Evolutionary conservation across 2,888 invertebrate species (phyloP).

Genomic region (Sthenelais limicola): DNA sequence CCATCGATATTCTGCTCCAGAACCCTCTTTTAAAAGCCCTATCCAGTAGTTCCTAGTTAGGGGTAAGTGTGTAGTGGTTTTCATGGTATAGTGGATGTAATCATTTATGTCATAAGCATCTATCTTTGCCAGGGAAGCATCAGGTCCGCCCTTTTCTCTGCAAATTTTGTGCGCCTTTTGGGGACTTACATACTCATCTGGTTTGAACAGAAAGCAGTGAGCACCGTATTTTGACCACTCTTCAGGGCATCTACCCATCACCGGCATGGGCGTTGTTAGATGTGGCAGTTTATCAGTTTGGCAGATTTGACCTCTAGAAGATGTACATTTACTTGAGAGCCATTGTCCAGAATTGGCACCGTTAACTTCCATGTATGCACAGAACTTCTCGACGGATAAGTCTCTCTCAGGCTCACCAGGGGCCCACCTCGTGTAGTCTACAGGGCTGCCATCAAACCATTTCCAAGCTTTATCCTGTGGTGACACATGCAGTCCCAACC

Average conservation of each 20-base stretch:
- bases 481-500: conserved; percentile 37
- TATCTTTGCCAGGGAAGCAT: neutral
- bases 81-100: neutral
- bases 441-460: conserved; percentile 42
- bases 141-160: neutral
- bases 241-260: conserved; percentile 42
- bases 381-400: neutral
- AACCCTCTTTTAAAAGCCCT: neutral
- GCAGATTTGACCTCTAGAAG: neutral
- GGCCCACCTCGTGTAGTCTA: conserved; percentile 43
- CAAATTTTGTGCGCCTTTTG: conserved; percentile 40
- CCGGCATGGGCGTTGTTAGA: neutral
- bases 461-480: neutral
- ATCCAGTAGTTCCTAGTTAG: conserved; percentile 12
- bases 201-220: conserved; percentile 44
- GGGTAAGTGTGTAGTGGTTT: neutral
- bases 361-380: neutral
- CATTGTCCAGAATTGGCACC: neutral
- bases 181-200: conserved; percentile 36
- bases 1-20: neutral
- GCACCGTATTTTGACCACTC: conserved; percentile 42
- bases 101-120: neutral
- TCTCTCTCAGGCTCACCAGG: conserved; percentile 44
- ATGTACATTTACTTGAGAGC: neutral
- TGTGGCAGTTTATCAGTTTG: conserved; percentile 14